Base-by-base conservation (phyloP, 2,888 invertebrate species). In the Macaria notata region DNA sequence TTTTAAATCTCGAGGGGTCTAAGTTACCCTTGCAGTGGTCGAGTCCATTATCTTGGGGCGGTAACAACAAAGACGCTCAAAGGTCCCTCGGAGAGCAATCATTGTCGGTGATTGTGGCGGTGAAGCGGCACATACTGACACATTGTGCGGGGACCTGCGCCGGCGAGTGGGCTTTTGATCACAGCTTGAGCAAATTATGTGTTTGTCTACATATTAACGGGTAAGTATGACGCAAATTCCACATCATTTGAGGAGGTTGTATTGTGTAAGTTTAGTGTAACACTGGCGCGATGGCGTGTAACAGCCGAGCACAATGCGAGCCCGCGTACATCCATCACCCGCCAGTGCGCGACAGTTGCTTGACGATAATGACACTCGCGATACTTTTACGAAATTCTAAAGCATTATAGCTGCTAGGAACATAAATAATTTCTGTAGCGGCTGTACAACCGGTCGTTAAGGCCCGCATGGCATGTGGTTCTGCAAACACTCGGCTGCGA, bases 11-110 rank as follows among this genome's bases (percentile, higher is more conserved):
- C 74, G 68, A 77, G 73, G 75, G 81, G 67, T 74, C 71, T 77
- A 84, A 80, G 83, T 84, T 80, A 80, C 77, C 72, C 75, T 68
- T 64, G 67, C 66, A 62, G 69, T 71, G 64, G 73, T 69, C 69
- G 69, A 73, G 71, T 76, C 75, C 78, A 83, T 84, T 85, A 81
- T 75, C 72, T 62, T 64, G 69, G 75, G 78, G 84, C 87, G 87
- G 88, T 75, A 76, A 75, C 79, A 79, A 85, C 81, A 88, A 88
- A 86, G 83, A 72, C 59, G 47, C 57, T 61, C 62, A 77, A 77
- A 69, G 69, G 72, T 70, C 68, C 76, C 71, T 76, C 77, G 59
- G 71, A 75, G 76, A 79, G 79, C 74, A 84, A 84, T 85, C 83
- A 83, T 74, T 70, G 75, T 71, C 74, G 73, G 78, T 84, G 82